A percentile compares a stretch with the other conserved stretches of the same genome.
phyloP scores from a whole-genome alignment of 2,888 invertebrate species.

The Diaperis boleti region DNA sequence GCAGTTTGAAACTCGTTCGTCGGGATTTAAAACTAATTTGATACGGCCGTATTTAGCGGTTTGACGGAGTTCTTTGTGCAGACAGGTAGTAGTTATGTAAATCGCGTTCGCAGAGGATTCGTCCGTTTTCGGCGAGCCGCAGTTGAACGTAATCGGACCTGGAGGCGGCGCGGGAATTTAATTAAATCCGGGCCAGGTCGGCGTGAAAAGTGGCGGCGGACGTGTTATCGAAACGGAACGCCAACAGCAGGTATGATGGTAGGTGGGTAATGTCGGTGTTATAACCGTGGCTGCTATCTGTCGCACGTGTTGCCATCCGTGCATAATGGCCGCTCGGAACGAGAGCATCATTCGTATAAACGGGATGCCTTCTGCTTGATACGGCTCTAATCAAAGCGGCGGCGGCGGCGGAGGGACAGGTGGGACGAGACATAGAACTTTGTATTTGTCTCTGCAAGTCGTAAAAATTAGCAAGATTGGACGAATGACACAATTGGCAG shows the following conservation, averaged over 20 bases:
- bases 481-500: too few species aligned
- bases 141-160: conserved; percentile 8
- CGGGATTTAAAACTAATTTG: background rate
- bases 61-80: background rate
- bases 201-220: conserved; percentile 34
- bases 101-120: background rate
- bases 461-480: too few species aligned
- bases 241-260: conserved; percentile 35
- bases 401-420: too few species aligned
- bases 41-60: background rate
- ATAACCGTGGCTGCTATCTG: conserved; percentile 45
- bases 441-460: too few species aligned
- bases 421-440: too few species aligned
- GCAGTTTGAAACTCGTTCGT: too few species aligned
- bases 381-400: too few species aligned
- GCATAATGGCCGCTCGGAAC: conserved; percentile 44
- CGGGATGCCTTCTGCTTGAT: too few species aligned
- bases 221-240: conserved; percentile 38
- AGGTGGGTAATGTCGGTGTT: conserved; percentile 38
- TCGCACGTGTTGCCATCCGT: conserved; percentile 48
- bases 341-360: conserved; percentile 35
- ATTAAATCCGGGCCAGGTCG: conserved; percentile 39
- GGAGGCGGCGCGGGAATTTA: conserved; percentile 37
- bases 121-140: conserved; percentile 1
- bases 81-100: background rate